phyloP scores from a whole-genome alignment of 2,113 vertebrate genomes.

The Canis aureus region DNA sequence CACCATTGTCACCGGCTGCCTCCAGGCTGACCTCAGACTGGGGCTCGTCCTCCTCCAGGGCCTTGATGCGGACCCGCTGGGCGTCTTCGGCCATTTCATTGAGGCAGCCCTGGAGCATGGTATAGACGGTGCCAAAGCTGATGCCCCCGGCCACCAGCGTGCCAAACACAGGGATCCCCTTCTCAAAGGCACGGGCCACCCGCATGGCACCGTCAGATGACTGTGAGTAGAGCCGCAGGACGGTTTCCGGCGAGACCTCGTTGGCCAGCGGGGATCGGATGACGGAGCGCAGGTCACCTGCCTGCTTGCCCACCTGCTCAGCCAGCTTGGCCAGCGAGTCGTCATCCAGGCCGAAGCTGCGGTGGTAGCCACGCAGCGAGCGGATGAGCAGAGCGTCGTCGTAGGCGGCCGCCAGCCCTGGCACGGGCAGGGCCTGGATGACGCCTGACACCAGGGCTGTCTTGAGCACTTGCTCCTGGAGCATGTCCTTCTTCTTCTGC shows the following conservation, averaged over 20 bases:
- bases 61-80: conserved; percentile 82
- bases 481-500: conserved; percentile 83
- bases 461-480: conserved; percentile 83
- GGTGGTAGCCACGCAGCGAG: conserved; percentile 78
- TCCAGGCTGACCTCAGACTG: conserved; percentile 27
- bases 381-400: conserved; percentile 78
- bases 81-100: conserved; percentile 84
- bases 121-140: conserved; percentile 82
- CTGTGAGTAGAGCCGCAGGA: conserved; percentile 81
- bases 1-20: background rate
- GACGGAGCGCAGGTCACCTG: conserved; percentile 82
- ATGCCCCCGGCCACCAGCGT: conserved; percentile 81
- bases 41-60: conserved; percentile 73
- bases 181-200: conserved; percentile 77
- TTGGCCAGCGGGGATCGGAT: conserved; percentile 80
- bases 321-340: conserved; percentile 84
- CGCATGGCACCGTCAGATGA: conserved; percentile 54
- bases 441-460: conserved; percentile 78
- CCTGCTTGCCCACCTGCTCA: conserved; percentile 81
- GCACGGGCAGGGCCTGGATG: conserved; percentile 81
- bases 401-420: conserved; percentile 79
- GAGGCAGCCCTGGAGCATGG: conserved; percentile 82
- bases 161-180: conserved; percentile 82
- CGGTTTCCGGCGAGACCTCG: conserved; percentile 74
- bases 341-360: conserved; percentile 83